These are phyloP conservation scores for Pelecanoides urinatrix DNA, from an alignment of 2,113 vertebrate species.

Conservation along the genomic window DNA sequence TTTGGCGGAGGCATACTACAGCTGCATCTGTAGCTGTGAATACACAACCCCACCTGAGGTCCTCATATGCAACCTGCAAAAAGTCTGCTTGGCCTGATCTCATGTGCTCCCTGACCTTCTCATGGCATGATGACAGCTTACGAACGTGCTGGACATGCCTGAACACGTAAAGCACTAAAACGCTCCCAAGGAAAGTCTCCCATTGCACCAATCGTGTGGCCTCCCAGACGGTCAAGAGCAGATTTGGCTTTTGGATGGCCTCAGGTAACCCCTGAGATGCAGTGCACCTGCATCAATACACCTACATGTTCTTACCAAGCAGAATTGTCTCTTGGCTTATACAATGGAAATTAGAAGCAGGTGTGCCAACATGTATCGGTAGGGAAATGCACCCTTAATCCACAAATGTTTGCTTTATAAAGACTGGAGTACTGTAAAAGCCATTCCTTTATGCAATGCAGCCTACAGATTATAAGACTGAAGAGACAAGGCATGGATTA, in stretches of 20 bases:
- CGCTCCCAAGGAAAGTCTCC: not conserved
- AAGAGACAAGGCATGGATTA: constrained; percentile 40
- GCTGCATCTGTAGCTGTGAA: not conserved
- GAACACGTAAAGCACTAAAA: not conserved
- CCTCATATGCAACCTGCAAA: not conserved
- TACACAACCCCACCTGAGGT: not conserved
- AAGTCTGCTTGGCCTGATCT: not conserved
- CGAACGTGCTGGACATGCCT: rapidly evolving
- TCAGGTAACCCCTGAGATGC: constrained; percentile 12
- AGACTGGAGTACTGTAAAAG: constrained; percentile 18
- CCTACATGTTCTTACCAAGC: not conserved
- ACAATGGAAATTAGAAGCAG: constrained; percentile 31
- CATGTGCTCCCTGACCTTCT: not conserved
- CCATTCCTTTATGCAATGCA: constrained; percentile 18
- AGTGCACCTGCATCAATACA: constrained; percentile 26
- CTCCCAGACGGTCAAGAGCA: not conserved
- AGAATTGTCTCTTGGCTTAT: not conserved
- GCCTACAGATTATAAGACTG: not conserved
- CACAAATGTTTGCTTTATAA: constrained; percentile 39
- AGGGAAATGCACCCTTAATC: constrained; percentile 48
- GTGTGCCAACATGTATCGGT: constrained; percentile 5
- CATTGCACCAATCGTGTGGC: not conserved
- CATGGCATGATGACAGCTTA: not conserved
- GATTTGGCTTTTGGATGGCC: not conserved
- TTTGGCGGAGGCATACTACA: not conserved